Evolutionary conservation across 2,797 vertebrate genomes (phyloP).

Genomic region (Perodicticus potto): DNA sequence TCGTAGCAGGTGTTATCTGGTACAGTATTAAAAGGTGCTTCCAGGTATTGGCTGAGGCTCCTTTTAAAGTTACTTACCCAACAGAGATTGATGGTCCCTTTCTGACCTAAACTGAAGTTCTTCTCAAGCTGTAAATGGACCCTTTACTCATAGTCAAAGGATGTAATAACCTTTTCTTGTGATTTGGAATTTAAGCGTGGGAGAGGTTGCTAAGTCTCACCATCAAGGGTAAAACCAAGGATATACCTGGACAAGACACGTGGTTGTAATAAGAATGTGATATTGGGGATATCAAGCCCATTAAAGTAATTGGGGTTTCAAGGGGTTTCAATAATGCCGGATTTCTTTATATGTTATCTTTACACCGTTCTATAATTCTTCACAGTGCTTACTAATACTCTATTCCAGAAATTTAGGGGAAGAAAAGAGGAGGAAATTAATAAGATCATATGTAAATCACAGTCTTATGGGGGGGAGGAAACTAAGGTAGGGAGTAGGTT

Average conservation of each 20-base stretch:
- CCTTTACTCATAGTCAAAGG: not conserved
- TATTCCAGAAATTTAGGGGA: not conserved
- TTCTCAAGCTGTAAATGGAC: not conserved
- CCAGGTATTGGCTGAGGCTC: not conserved
- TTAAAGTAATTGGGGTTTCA: not conserved
- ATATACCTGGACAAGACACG: not conserved
- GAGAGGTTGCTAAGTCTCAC: not conserved
- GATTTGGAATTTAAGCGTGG: not conserved
- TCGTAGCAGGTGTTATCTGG: not conserved
- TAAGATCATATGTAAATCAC: not conserved
- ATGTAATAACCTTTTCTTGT: not conserved
- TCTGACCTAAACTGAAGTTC: not conserved
- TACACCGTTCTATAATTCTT: not conserved
- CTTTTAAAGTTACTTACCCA: not conserved
- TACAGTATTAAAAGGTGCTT: not conserved
- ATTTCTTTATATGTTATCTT: not conserved
- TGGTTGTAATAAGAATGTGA: not conserved
- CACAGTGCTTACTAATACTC: not conserved
- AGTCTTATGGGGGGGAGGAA: not conserved
- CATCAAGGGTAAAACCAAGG: not conserved
- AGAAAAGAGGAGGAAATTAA: not conserved
- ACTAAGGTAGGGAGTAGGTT: not conserved
- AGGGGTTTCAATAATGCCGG: not conserved
- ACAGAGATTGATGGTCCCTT: not conserved
- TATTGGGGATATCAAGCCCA: not conserved